phyloP scores from a whole-genome alignment of 2,888 invertebrate genomes.

The Dorcus parallelipipedus region DNA sequence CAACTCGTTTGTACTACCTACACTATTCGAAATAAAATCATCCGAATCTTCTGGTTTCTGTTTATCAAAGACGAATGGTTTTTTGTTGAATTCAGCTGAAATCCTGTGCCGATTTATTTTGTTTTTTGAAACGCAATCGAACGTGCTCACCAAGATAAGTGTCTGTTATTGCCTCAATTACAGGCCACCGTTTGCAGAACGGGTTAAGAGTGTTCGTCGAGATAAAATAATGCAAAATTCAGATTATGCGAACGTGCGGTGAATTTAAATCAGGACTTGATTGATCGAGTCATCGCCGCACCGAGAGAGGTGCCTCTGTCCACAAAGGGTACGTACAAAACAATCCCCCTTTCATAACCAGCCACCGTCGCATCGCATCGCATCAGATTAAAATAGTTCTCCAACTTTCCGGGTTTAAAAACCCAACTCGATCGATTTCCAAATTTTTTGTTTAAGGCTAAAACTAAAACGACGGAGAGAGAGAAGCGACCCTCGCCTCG shows the following conservation, averaged over 20 bases:
- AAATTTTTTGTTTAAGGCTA: too few species aligned
- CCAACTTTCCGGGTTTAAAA: slow-evolving; percentile 6
- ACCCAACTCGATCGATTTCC: too few species aligned
- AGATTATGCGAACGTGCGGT: slow-evolving; percentile 50
- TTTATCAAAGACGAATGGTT: too few species aligned
- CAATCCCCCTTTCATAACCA: not conserved
- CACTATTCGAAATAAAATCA: too few species aligned
- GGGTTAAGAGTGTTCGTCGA: slow-evolving; percentile 42
- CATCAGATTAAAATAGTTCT: slow-evolving; percentile 18
- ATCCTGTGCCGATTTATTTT: too few species aligned
- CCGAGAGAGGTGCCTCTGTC: slow-evolving; percentile 23
- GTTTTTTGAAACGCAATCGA: too few species aligned
- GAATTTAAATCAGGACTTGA: slow-evolving; percentile 47
- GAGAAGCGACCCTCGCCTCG: too few species aligned
- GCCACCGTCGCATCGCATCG: not conserved
- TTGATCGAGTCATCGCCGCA: slow-evolving; percentile 36
- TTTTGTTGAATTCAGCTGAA: too few species aligned
- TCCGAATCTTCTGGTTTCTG: too few species aligned
- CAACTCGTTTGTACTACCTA: too few species aligned
- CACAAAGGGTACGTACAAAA: not conserved
- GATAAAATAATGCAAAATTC: slow-evolving; percentile 50
- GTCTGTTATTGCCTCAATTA: not conserved
- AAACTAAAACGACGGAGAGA: too few species aligned
- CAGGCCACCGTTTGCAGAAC: slow-evolving; percentile 9
- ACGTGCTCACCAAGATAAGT: not conserved